Evolutionary conservation across 2,113 vertebrate genomes (phyloP).

Genomic region (Channa maculata): DNA sequence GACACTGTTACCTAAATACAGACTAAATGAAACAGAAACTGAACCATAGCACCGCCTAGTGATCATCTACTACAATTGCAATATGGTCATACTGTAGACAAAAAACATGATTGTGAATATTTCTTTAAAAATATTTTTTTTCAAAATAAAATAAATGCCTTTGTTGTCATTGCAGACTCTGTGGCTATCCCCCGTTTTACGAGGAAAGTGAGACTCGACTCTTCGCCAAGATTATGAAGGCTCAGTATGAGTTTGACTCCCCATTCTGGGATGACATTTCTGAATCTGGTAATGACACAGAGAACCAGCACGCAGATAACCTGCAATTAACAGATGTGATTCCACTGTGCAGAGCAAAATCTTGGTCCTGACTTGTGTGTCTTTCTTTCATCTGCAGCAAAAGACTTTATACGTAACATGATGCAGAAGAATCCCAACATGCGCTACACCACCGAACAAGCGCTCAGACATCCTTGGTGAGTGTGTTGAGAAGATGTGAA

Average conservation of each 20-base stretch:
- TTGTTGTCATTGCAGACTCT: slow-evolving; percentile 82
- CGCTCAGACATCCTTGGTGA: slow-evolving; percentile 94
- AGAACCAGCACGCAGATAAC: neutral
- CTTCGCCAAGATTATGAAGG: slow-evolving; percentile 97
- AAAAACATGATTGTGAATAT: neutral
- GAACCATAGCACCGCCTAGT: slow-evolving; percentile 43
- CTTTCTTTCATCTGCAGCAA: slow-evolving; percentile 81
- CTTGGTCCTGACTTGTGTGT: neutral
- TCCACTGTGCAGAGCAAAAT: neutral
- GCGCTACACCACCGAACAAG: slow-evolving; percentile 91
- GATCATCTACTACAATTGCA: neutral
- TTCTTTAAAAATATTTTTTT: neutral
- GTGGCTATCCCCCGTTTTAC: slow-evolving; percentile 97
- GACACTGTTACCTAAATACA: slow-evolving; percentile 16
- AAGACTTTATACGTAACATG: slow-evolving; percentile 94
- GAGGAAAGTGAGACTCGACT: slow-evolving; percentile 95
- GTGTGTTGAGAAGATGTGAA: slow-evolving; percentile 22
- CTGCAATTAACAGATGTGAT: no score
- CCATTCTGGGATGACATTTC: slow-evolving; percentile 98
- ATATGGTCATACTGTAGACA: neutral
- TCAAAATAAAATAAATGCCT: neutral
- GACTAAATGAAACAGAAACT: neutral
- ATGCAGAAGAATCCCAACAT: slow-evolving; percentile 92
- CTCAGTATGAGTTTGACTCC: slow-evolving; percentile 95
- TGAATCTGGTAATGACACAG: slow-evolving; percentile 86